Base-by-base conservation (phyloP, 2,888 invertebrate genomes). In the Drosophila paranaensis region DNA sequence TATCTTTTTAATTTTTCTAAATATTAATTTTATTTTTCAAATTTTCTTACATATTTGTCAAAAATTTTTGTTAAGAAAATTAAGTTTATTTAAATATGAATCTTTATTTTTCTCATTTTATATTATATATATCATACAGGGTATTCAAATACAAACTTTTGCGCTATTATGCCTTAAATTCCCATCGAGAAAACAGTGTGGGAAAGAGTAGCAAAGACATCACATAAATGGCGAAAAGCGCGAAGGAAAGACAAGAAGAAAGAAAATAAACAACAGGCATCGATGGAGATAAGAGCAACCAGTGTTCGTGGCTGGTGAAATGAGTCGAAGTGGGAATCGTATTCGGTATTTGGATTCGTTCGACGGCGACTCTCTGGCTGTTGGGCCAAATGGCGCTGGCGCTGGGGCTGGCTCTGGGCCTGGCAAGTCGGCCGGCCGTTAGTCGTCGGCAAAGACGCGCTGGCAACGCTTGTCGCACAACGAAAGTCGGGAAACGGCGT, bases 281-380 rank as follows among this genome's bases (percentile, higher is more conserved):
- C 16, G 60, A 40, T 53, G 60, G 61, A 68, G 71, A 76, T 61
- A 76, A 72, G 67, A 76, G 56, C 68, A 70, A 45, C 35, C 43
- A 57, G 45, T 56, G 58, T 58, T 71, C 56, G 65, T 69, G 62
- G 42, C 55, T 53, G 70, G 69, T 45, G 62, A 56, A 70, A 71
- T 63, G 50, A 51, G 9, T 70, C 61, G 63, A 30, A 37, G 53
- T 67, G 40, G 61, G 51, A 46, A 65, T 68, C 55, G 40, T 40
- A 54, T 48, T 67, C 60, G 60, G 60, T 16, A 42, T 74, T 64
- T 61, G 76, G 60, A 60, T 54, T 74, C 74, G 74, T 40, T 60
- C 11, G 58, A 67, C 77, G 86, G 83, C 86, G 81, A 74, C 82
- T 82, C 66, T 55, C 67, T 85, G 82, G 79, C 81, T 85, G 56